Percentiles rank a stretch among this genome's conserved stretches.
phyloP scores from a whole-genome alignment of 1,140 invertebrate genomes.

The Lordiphosa stackelbergi region DNA sequence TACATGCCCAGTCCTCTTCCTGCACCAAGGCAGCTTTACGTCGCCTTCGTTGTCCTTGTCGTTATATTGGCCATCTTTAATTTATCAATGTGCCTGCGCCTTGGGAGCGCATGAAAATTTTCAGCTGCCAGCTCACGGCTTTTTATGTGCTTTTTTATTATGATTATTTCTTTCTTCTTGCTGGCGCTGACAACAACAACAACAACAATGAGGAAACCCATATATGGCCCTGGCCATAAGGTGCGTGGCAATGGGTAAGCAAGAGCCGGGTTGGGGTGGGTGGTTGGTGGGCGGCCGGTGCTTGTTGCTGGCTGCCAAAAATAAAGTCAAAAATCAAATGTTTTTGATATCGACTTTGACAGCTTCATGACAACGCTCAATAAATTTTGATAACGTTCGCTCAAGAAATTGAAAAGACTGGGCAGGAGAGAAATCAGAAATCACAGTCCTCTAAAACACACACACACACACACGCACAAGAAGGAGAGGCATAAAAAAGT shows the following conservation, averaged over 20 bases:
- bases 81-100: constrained; percentile 71
- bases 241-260: constrained; percentile 22
- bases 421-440: constrained; percentile 44
- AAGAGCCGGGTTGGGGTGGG: too few relatives aligned
- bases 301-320: constrained; percentile 67
- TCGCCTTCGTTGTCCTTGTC: constrained; percentile 12
- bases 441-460: constrained; percentile 42
- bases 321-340: constrained; percentile 76
- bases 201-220: constrained; percentile 43
- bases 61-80: constrained; percentile 64
- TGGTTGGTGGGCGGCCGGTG: not conserved
- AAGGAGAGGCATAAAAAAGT: constrained; percentile 40
- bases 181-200: constrained; percentile 14
- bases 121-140: constrained; percentile 57
- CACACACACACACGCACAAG: constrained; percentile 2
- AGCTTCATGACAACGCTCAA: constrained; percentile 76
- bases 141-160: constrained; percentile 72
- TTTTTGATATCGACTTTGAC: constrained; percentile 76
- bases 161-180: constrained; percentile 70
- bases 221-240: constrained; percentile 57
- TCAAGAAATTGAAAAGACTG: constrained; percentile 52
- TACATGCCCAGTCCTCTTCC: constrained; percentile 10
- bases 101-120: constrained; percentile 71
- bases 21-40: constrained; percentile 4
- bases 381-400: constrained; percentile 69